Evolutionary conservation across 1,140 invertebrate genomes (phyloP).

Genomic region (Drosophila nannoptera): DNA sequence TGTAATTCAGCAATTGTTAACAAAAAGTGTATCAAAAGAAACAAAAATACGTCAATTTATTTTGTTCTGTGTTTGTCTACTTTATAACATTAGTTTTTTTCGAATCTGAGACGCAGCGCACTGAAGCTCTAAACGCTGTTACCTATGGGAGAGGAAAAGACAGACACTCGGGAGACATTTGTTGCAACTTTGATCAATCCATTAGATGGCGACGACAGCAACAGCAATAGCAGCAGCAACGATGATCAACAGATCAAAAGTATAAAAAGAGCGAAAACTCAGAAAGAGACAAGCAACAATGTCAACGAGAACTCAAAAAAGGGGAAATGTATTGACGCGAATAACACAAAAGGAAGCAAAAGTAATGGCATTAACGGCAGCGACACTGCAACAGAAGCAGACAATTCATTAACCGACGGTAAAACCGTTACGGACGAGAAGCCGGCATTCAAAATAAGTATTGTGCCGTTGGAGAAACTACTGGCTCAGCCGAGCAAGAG

Average conservation of each 20-base stretch:
- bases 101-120: slow-evolving; percentile 29
- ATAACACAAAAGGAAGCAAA: background rate
- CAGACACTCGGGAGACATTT: slow-evolving; percentile 62
- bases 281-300: slow-evolving; percentile 31
- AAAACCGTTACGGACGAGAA: slow-evolving; percentile 21
- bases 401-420: slow-evolving; percentile 21
- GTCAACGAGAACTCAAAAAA: slow-evolving; percentile 40
- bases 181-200: slow-evolving; percentile 53
- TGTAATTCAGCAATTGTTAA: background rate
- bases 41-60: slow-evolving; percentile 7
- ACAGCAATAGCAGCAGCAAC: slow-evolving; percentile 2
- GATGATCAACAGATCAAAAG: slow-evolving; percentile 15
- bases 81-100: slow-evolving; percentile 29
- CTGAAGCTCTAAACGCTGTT: slow-evolving; percentile 46
- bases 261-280: slow-evolving; percentile 4
- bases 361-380: slow-evolving; percentile 22
- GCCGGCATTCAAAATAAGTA: slow-evolving; percentile 63
- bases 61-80: slow-evolving; percentile 15
- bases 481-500: slow-evolving; percentile 51
- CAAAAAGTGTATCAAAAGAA: background rate
- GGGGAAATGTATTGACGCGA: slow-evolving; percentile 8
- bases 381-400: slow-evolving; percentile 7
- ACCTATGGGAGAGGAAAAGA: slow-evolving; percentile 70
- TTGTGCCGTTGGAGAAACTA: slow-evolving; percentile 70
- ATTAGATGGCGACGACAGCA: slow-evolving; percentile 13